These are phyloP conservation scores for Rutilus rutilus DNA, from an alignment of 2,113 vertebrate genomes.

Conservation along the genomic window DNA sequence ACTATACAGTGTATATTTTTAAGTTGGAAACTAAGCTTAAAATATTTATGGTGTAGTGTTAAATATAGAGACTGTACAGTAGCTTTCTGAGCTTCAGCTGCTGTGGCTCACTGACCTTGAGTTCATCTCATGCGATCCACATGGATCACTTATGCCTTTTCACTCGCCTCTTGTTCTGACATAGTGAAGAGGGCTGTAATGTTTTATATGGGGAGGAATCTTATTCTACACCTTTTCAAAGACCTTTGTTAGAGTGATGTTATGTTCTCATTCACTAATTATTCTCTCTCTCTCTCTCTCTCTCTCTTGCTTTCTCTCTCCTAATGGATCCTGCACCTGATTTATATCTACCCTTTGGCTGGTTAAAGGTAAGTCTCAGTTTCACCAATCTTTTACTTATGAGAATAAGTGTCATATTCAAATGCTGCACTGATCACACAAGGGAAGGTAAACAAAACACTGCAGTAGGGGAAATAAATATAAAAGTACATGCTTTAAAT, in stretches of 20 bases:
- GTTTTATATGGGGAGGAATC: constrained; percentile 15
- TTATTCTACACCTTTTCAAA: constrained; percentile 27
- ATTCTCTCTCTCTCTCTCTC: not conserved
- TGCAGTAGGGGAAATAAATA: constrained; percentile 3
- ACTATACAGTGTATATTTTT: not conserved
- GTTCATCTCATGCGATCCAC: not conserved
- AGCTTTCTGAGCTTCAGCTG: not conserved
- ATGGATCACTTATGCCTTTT: not conserved
- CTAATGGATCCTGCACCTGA: constrained; percentile 35
- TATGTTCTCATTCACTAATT: constrained; percentile 44
- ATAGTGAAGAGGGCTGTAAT: constrained; percentile 29
- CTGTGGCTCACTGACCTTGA: constrained; percentile 35
- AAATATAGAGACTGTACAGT: not conserved
- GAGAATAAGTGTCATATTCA: constrained; percentile 27
- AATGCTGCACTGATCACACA: constrained; percentile 28
- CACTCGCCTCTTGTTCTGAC: constrained; percentile 14
- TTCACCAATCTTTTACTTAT: constrained; percentile 41
- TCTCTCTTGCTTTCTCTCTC: constrained; percentile 26
- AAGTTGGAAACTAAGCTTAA: not conserved
- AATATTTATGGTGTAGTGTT: constrained; percentile 3
- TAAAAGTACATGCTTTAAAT: not conserved
- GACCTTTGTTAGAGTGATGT: constrained; percentile 41
- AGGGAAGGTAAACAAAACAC: constrained; percentile 24
- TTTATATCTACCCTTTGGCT: constrained; percentile 28
- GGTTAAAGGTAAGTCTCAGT: constrained; percentile 70